Base-by-base conservation (phyloP, 2,797 vertebrate species). In the Gymnoscopelus braueri region DNA sequence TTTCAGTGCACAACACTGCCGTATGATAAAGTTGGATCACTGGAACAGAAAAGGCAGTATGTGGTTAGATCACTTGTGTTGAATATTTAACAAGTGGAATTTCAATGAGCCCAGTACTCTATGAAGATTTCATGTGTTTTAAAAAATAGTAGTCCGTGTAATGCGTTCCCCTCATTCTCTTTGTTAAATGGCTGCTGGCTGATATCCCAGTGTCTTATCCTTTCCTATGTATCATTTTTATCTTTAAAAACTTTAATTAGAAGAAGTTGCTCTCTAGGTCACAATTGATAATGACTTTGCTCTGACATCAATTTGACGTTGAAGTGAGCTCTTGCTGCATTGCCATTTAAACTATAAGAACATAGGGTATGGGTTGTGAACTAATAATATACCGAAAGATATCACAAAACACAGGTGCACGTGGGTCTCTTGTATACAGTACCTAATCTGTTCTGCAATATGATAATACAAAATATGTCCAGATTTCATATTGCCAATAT, bases 31-130 rank as follows among this genome's bases (percentile, higher is more conserved):
- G 39, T n/a, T 4, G 12, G n/a, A 11, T 14, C 53, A 24, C 32
- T 70, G 49, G 72, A 55, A 48, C 55, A 55, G 51, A 60, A 13
- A 32, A 75, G 61, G 39, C 2, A 49, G 53, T 50, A 81, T 63
- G 56, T 60, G 32, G 48, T 14, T 53, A 23, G 55, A 48, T n/a
- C 14, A 49, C 52, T 78, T 63, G 49, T 61, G 10, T 54, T 76
- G 29, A 76, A 84, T 77, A 52, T 75, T 78, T 63, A 39, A 78
- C 57, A 24, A 75, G 44, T 49, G 39, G 52, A 76, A 65, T 70
- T 54, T 51, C 5, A 70, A 75, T 60, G 47, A 75, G 68, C 35
- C 7, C 35, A 44, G 48, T 58, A 15, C 57, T 66, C 59, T 19
- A n/a, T 1, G 39, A 44, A 14, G 29, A 55, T 63, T 44, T 58